A percentile compares a stretch with the other conserved stretches of the same genome.
Conservation (phyloP, 2,888 invertebrate genomes). For the Colostygia pectinataria region DNA sequence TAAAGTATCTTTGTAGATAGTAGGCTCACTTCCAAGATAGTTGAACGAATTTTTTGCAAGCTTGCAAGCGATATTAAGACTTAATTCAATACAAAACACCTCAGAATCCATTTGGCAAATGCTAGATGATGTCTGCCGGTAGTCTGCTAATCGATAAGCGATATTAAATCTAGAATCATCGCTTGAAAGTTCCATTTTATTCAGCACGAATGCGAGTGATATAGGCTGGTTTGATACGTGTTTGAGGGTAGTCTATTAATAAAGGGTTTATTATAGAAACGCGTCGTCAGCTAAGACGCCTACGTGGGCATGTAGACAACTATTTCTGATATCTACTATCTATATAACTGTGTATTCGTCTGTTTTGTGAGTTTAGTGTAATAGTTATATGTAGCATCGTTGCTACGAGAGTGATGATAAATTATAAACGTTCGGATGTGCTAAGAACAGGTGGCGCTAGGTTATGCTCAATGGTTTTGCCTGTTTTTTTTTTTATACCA, state of each 20-base stretch:
- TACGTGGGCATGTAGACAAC: conserved; percentile 44
- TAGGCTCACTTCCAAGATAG: not conserved
- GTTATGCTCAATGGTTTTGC: too few species aligned
- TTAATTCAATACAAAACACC: not conserved
- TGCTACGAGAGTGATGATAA: too few species aligned
- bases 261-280: conserved; percentile 40
- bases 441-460: too few species aligned
- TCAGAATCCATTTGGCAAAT: not conserved
- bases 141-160: conserved; percentile 1
- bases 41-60: not conserved
- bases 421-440: too few species aligned
- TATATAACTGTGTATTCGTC: conserved; percentile 30
- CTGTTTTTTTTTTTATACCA: too few species aligned
- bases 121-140: not conserved
- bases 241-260: conserved; percentile 50
- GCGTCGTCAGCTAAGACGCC: conserved; percentile 43
- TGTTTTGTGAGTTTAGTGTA: conserved; percentile 31
- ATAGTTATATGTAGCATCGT: conserved; percentile 11
- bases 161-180: conserved; percentile 4
- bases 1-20: not conserved
- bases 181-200: conserved; percentile 7
- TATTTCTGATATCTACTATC: conserved; percentile 37
- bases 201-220: conserved; percentile 7
- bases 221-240: conserved; percentile 18
- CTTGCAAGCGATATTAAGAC: conserved; percentile 6